Evolutionary conservation across 2,113 vertebrate genomes (phyloP).

Genomic region (Daphoenositta chrysoptera): DNA sequence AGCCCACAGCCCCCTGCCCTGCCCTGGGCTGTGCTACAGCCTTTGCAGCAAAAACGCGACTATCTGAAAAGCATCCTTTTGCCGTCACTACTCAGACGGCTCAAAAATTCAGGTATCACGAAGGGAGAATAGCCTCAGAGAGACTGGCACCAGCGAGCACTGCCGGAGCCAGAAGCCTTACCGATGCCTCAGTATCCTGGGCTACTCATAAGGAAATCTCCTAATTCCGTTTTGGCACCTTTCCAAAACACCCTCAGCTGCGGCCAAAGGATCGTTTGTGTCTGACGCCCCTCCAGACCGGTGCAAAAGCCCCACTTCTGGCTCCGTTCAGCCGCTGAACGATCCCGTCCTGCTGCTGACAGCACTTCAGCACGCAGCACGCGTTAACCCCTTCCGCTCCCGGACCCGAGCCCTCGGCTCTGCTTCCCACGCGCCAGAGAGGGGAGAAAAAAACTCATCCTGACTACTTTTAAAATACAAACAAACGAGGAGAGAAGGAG

Average conservation of each 20-base stretch:
- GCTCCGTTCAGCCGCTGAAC: not conserved
- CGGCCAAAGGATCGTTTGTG: not conserved
- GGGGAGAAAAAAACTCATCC: rapidly evolving
- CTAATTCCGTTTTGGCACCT: not conserved
- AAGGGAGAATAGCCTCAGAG: not conserved
- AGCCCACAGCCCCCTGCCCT: not conserved
- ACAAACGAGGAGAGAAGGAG: not conserved
- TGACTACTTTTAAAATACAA: not conserved
- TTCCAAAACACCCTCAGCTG: not conserved
- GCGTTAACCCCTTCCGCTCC: not conserved
- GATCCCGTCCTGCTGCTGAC: not conserved
- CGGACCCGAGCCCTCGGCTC: not conserved
- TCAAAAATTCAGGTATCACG: rapidly evolving
- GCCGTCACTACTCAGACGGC: not conserved
- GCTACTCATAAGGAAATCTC: not conserved
- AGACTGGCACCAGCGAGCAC: not conserved
- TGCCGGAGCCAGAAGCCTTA: not conserved
- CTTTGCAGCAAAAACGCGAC: rapidly evolving
- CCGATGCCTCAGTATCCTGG: not conserved
- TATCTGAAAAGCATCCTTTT: not conserved
- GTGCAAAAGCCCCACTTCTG: not conserved
- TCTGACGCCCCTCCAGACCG: not conserved
- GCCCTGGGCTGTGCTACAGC: not conserved
- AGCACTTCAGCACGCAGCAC: not conserved
- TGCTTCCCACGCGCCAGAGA: not conserved